Conservation (phyloP, 2,888 invertebrate genomes). For the Zeuzera pyrina region DNA sequence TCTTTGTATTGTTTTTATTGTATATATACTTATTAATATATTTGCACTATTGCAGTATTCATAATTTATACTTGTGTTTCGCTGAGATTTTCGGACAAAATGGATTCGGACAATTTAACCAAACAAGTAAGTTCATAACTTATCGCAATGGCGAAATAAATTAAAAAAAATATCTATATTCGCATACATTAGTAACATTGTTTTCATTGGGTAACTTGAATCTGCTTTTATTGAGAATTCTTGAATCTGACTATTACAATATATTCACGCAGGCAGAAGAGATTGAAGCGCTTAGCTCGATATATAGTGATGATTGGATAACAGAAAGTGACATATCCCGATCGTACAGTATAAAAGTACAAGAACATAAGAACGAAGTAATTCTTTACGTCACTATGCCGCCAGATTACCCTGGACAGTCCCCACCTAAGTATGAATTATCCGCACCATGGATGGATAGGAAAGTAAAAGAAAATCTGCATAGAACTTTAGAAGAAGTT, state of each 20-base stretch:
- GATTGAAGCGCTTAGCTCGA: constrained; percentile 80
- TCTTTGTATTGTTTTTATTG: no score
- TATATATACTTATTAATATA: no score
- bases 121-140: constrained; percentile 13
- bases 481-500: constrained; percentile 72
- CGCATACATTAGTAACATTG: no score
- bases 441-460: constrained; percentile 81
- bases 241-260: no score
- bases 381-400: constrained; percentile 77
- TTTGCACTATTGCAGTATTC: no score
- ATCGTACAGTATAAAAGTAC: constrained; percentile 75
- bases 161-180: no score
- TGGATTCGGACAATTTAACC: constrained; percentile 16
- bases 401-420: constrained; percentile 74
- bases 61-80: no score
- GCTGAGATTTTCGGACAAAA: no score
- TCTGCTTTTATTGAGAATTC: not conserved
- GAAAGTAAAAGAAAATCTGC: constrained; percentile 70
- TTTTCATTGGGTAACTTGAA: no score
- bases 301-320: constrained; percentile 80
- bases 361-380: constrained; percentile 61
- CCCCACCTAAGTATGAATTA: constrained; percentile 79
- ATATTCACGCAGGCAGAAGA: constrained; percentile 77
- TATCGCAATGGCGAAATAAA: not conserved
- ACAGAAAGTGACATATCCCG: constrained; percentile 69